phyloP scores from a whole-genome alignment of 2,113 vertebrate species.

The Penelope pileata region DNA sequence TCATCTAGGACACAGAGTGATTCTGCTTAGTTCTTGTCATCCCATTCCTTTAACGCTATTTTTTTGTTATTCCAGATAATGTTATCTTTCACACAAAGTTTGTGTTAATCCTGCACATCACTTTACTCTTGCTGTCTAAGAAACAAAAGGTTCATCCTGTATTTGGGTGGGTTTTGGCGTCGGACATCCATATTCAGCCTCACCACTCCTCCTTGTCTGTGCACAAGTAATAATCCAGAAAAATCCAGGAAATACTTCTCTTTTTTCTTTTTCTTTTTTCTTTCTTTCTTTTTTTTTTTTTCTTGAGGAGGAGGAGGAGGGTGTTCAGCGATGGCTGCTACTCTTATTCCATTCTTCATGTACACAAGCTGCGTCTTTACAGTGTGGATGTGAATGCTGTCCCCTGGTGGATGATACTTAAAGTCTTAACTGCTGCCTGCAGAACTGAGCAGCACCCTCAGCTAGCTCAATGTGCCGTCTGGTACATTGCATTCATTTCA shows the following conservation, averaged over 20 bases:
- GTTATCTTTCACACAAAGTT: background rate
- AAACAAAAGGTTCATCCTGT: background rate
- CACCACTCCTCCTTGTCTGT: background rate
- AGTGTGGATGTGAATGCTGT: conserved; percentile 48
- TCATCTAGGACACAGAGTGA: rapidly evolving
- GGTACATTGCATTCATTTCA: background rate
- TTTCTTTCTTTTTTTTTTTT: too few species aligned
- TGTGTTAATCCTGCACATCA: background rate
- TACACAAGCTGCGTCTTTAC: background rate
- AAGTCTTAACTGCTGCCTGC: background rate
- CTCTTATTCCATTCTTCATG: background rate
- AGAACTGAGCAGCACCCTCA: background rate
- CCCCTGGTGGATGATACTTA: conserved; percentile 50
- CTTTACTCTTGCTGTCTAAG: background rate
- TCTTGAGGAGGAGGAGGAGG: background rate
- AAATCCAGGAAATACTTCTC: background rate
- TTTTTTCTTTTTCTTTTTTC: too few species aligned
- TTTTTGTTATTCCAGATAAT: background rate
- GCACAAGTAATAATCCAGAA: background rate
- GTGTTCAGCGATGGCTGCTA: conserved; percentile 16
- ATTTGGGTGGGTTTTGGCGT: background rate
- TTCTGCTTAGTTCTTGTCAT: background rate
- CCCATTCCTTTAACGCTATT: background rate
- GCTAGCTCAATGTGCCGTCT: conserved; percentile 13
- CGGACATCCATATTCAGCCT: background rate